Base-by-base conservation (phyloP, 2,888 invertebrate genomes). In the Malacosoma neustria region DNA sequence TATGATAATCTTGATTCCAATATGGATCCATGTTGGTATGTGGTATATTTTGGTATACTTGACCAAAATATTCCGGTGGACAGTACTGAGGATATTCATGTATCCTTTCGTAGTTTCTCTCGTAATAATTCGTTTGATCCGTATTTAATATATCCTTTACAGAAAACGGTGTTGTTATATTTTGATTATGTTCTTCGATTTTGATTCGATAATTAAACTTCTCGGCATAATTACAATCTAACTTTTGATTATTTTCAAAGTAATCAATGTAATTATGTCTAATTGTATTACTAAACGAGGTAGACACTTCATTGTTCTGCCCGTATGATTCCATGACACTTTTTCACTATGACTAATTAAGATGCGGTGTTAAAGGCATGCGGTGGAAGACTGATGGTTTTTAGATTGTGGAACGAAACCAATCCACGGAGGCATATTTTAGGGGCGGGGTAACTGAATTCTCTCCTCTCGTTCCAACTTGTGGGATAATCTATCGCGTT, bases 81-180 rank as follows among this genome's bases (percentile, higher is more conserved):
- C 72, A 72, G 36, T 74, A 77, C 0, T 73, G 75, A 11, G 74
- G 72, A 37, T 66, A 54, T 29, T 81, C 80, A 11, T 67, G 62
- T 3, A 42, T 42, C 34, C 69, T 55, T n/a, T 42, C 69, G 50
- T 0, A 80, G 35, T 49, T 70, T 42, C 75, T 57, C 38, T 82
- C 82, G 48, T 72, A 81, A 39, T 64, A 66, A 32, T 66, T 61
- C 2, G 70, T 51, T 40, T 76, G 80, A 41, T 71, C 73, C 34
- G 72, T 73, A 37, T 71, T 84, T 7, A 85, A 45, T 11, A 85
- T 85, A 38, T 85, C 82, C 46, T 81, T 85, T 0, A 85, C 84
- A 0, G 63, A 73, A 45, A 85, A 85, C n/a, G 84, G 82, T 3
- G 84, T 84, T 13, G 51, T 62, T 13, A 70, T 48, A 42, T 49